These are phyloP conservation scores for Romanomermis culicivorax DNA, from an alignment of 2,888 invertebrate genomes.

Conservation along the genomic window DNA sequence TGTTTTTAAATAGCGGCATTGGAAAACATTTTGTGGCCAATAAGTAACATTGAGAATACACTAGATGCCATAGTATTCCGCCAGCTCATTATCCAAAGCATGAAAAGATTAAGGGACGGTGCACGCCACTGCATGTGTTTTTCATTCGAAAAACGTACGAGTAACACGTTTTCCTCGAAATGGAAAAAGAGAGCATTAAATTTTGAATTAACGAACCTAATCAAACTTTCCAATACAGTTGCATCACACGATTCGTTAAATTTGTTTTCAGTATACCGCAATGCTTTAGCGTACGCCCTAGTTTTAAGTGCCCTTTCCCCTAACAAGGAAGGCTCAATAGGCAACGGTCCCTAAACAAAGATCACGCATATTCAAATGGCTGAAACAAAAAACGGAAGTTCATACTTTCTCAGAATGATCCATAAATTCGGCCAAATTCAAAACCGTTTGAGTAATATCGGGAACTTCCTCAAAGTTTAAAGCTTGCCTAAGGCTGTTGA, in stretches of 20 bases:
- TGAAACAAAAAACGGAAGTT: background rate
- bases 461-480: conserved; percentile 28
- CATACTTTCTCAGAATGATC: conserved; percentile 70
- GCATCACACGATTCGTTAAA: conserved; percentile 53
- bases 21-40: too few species aligned
- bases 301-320: conserved; percentile 87
- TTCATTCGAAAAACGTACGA: too few species aligned
- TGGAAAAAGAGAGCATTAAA: too few species aligned
- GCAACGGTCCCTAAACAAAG: conserved; percentile 51
- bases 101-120: too few species aligned
- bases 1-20: too few species aligned
- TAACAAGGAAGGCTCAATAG: conserved; percentile 60
- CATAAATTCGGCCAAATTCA: conserved; percentile 97
- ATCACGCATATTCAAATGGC: background rate
- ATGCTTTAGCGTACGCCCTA: conserved; percentile 56
- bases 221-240: conserved; percentile 72
- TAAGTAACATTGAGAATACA: too few species aligned
- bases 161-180: too few species aligned
- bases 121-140: too few species aligned
- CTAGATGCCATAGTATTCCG: too few species aligned
- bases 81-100: too few species aligned
- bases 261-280: conserved; percentile 78
- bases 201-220: conserved; percentile 35
- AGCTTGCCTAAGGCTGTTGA: conserved; percentile 43
- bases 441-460: conserved; percentile 79